Evolutionary conservation across 2,113 vertebrate species (phyloP).

Genomic region (Glaucidium brasilianum): DNA sequence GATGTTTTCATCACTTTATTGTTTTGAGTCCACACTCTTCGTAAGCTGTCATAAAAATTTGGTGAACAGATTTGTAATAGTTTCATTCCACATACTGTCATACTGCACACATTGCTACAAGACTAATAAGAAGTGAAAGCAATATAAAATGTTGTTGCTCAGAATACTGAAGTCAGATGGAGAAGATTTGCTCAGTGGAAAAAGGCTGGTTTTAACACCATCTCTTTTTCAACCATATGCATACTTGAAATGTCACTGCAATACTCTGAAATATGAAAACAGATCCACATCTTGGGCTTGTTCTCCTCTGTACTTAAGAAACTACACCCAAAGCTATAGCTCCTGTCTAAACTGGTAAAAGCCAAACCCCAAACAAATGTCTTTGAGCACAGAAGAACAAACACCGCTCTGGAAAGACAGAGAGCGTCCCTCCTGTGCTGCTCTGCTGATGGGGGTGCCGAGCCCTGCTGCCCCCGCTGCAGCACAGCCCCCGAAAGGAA

Average conservation of each 20-base stretch:
- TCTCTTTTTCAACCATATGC: not conserved
- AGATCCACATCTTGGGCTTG: not conserved
- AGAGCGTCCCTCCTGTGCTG: not conserved
- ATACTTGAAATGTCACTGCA: not conserved
- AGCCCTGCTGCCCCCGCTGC: not conserved
- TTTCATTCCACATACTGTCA: not conserved
- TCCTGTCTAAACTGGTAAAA: not conserved
- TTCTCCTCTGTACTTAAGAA: not conserved
- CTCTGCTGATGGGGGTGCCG: rapidly evolving
- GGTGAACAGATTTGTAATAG: not conserved
- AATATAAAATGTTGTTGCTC: not conserved
- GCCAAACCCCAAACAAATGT: not conserved
- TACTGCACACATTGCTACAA: not conserved
- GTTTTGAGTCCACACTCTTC: not conserved
- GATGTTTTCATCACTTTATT: not conserved
- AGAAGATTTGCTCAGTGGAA: not conserved
- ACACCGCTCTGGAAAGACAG: not conserved
- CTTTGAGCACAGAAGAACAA: not conserved
- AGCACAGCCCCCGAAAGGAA: no score
- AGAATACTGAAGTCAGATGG: not conserved
- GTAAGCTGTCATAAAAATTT: not conserved
- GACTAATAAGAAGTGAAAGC: not conserved
- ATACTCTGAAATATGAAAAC: not conserved
- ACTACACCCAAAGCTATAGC: not conserved
- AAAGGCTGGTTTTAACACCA: not conserved